Evolutionary conservation across 2,113 vertebrate species (phyloP).

Genomic region (Corydoras maculifer): DNA sequence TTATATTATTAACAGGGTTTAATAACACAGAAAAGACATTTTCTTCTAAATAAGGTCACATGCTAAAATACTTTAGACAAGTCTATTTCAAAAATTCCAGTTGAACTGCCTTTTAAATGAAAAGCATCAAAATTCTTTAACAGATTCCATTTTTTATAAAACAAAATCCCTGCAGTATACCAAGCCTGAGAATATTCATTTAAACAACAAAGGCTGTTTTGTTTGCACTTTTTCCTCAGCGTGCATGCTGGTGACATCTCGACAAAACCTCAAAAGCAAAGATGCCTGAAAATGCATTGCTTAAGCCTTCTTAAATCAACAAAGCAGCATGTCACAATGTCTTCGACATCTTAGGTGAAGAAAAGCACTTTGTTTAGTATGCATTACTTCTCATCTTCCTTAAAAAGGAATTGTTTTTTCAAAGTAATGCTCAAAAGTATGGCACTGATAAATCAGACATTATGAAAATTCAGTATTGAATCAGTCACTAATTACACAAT

Average conservation of each 20-base stretch:
- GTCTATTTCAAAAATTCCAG: constrained; percentile 7
- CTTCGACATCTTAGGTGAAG: not conserved
- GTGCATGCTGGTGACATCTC: constrained; percentile 40
- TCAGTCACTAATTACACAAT: no score
- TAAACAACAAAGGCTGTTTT: constrained; percentile 49
- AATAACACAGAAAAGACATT: constrained; percentile 2
- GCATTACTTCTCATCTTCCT: no score
- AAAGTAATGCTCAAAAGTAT: not conserved
- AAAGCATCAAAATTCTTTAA: constrained; percentile 25
- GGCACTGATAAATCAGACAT: not conserved
- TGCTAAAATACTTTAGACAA: not conserved
- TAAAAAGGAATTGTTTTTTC: no score
- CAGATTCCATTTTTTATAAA: constrained; percentile 39
- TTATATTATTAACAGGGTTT: not conserved
- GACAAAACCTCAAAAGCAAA: constrained; percentile 24
- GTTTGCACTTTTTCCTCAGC: constrained; percentile 32
- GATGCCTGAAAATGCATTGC: constrained; percentile 39
- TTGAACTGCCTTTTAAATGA: not conserved
- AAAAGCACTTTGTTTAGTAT: not conserved
- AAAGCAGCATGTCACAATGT: constrained; percentile 40
- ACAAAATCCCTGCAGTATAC: constrained; percentile 41
- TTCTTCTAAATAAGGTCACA: constrained; percentile 1
- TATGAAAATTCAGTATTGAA: no score
- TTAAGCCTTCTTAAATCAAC: constrained; percentile 43
- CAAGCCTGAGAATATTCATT: constrained; percentile 36